Evolutionary conservation across 2,888 invertebrate species (phyloP).

Genomic region (Aporophyla lueneburgensis): DNA sequence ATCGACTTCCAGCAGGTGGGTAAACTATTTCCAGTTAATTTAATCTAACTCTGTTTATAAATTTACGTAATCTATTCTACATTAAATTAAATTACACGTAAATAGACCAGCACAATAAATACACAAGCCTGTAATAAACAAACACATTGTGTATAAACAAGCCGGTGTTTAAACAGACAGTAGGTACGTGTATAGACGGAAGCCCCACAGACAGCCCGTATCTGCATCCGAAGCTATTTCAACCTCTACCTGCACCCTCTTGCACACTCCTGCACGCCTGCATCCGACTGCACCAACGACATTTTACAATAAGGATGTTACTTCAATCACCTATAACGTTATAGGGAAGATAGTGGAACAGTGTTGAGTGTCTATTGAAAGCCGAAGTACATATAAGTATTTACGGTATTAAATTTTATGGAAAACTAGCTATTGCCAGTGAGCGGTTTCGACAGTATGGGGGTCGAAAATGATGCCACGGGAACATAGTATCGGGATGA

Average conservation of each 20-base stretch:
- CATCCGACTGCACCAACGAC: slow-evolving; percentile 31
- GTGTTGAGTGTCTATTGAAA: slow-evolving; percentile 31
- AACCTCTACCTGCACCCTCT: slow-evolving; percentile 28
- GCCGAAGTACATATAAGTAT: slow-evolving; percentile 1
- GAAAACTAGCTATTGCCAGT: background rate
- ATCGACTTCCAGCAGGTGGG: too few species aligned
- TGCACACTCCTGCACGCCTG: slow-evolving; percentile 4
- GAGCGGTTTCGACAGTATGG: too few species aligned
- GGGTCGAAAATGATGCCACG: too few species aligned
- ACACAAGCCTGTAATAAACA: slow-evolving; percentile 22
- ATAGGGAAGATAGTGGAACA: slow-evolving; percentile 18
- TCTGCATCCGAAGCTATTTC: slow-evolving; percentile 64
- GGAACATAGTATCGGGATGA: too few species aligned
- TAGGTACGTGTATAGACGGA: slow-evolving; percentile 42
- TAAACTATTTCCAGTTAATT: too few species aligned
- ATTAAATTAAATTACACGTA: slow-evolving; percentile 1
- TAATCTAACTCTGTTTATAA: too few species aligned
- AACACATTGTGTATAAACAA: slow-evolving; percentile 37
- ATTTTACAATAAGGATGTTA: slow-evolving; percentile 48
- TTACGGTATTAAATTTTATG: background rate
- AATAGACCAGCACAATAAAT: slow-evolving; percentile 16
- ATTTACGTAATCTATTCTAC: too few species aligned
- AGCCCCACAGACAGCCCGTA: slow-evolving; percentile 60
- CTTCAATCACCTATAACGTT: slow-evolving; percentile 52
- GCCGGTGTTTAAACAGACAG: slow-evolving; percentile 36